phyloP scores from a whole-genome alignment of 2,888 invertebrate species.

The Synergus japonicus region DNA sequence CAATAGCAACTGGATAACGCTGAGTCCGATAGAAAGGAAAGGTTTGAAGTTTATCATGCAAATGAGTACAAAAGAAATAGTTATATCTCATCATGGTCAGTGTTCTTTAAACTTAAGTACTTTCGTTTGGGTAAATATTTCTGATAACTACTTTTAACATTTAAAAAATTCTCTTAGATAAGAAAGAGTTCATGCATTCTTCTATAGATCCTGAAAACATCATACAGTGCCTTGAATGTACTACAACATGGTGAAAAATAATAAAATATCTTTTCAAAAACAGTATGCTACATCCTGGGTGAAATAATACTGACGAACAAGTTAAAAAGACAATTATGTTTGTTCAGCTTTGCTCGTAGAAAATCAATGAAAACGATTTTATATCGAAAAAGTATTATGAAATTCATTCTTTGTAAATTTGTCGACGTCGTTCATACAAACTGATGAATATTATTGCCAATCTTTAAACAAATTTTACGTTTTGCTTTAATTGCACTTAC shows the following conservation, averaged over 20 bases:
- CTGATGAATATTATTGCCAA: too few species aligned
- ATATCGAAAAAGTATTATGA: too few species aligned
- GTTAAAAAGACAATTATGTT: too few species aligned
- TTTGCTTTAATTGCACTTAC: too few species aligned
- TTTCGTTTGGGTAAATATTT: conserved; percentile 44
- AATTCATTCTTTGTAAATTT: too few species aligned
- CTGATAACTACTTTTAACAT: background rate
- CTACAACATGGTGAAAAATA: conserved; percentile 10
- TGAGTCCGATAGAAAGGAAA: conserved; percentile 14
- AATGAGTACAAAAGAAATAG: conserved; percentile 8
- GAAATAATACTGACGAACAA: too few species aligned
- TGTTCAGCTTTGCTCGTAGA: too few species aligned
- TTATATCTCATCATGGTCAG: conserved; percentile 46
- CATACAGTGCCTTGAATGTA: conserved; percentile 47
- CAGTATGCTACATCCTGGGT: too few species aligned
- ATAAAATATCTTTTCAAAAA: background rate
- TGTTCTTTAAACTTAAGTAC: conserved; percentile 45
- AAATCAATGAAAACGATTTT: too few species aligned
- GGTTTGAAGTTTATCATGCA: conserved; percentile 43
- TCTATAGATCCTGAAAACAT: conserved; percentile 47
- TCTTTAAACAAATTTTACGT: too few species aligned
- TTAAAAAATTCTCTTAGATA: background rate
- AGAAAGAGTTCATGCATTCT: background rate
- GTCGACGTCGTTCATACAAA: too few species aligned
- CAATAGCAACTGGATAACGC: conserved; percentile 43